Evolutionary conservation across 2,113 vertebrate species (phyloP), one percentile per base, ranked within the genome.

Genomic region (Cercopithecus mona): DNA sequence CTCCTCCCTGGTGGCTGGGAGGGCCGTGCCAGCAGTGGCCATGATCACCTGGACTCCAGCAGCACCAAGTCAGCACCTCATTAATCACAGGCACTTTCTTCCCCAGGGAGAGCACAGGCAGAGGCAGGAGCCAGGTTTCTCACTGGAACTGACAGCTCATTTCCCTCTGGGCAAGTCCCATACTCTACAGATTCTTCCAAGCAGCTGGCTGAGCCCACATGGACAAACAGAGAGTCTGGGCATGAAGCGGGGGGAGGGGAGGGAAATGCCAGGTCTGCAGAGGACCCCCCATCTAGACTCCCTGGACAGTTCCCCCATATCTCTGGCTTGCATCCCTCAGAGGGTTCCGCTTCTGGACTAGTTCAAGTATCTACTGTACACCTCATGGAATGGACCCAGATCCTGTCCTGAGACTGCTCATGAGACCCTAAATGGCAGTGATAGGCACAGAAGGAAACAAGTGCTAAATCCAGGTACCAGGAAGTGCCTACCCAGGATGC

Each of bases 1-100:
- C 23, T 7, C 68, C 20, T 68, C 27, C 18, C 27, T 81, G 64
- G 38, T 32, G 80, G 55, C 38, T 30, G 40, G 35, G 52, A 6
- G 8, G 40, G 48, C n/a, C 12, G 7, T 32, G 55, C 73, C 79
- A 94, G 73, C 57, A 25, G 20, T 83, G 59, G 57, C 30, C 57
- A 73, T 0, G 6, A 30, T 50, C 2, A 18, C 76, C 81, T 30
- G 75, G 85, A 50, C 72, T 57, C 48, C 38, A 90, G 48, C 64
- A 94, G 76, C 83, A 72, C 61, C 40, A 80, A 92, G 87, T 96
- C 93, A 96, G 96, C 88, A 86, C 59, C 35, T 55, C 68, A 87
- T 81, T 89, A 80, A 94, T 93, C 97, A 90, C 6, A 38, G 35
- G 64, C 9, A 59, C 50, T 75, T 55, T 82, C 35, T 70, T 79